Conservation (phyloP, 2,797 vertebrate genomes). For the Clarias pachynema region DNA sequence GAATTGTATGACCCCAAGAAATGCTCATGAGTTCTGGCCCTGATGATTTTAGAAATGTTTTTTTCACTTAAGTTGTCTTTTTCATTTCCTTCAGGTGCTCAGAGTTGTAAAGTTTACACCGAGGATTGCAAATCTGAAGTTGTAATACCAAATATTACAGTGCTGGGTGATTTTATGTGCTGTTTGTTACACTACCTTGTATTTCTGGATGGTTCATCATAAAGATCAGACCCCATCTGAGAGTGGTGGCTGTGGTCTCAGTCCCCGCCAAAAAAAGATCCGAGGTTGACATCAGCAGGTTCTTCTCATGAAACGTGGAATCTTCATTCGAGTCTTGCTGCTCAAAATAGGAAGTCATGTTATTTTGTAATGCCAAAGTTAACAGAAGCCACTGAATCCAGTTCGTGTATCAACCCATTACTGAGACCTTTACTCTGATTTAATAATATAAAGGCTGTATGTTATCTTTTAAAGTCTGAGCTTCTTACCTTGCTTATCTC, state of each 20-base stretch:
- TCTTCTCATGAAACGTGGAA: conserved; percentile 52
- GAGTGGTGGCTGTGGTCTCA: conserved; percentile 57
- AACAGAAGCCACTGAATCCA: no score
- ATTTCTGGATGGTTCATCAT: conserved; percentile 55
- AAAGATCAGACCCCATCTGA: conserved; percentile 58
- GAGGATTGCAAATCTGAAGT: no score
- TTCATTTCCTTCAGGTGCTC: no score
- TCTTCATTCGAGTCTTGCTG: conserved; percentile 42
- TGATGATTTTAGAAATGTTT: no score
- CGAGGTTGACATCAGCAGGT: conserved; percentile 47
- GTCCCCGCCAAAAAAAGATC: conserved; percentile 56
- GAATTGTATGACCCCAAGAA: no score
- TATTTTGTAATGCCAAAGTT: background rate
- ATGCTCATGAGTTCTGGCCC: no score
- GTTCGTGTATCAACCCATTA: background rate
- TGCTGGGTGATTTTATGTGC: background rate
- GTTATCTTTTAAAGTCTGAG: no score
- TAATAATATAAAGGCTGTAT: no score
- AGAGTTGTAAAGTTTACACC: no score
- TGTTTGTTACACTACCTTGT: conserved; percentile 47
- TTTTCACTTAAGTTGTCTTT: no score
- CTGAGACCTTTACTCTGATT: background rate
- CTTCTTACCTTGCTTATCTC: conserved; percentile 51
- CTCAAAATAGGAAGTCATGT: conserved; percentile 2
- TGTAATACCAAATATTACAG: no score